A percentile compares a stretch with the other conserved stretches of the same genome.
Conservation (phyloP, 2,888 invertebrate species). For the Anorthoa munda region DNA sequence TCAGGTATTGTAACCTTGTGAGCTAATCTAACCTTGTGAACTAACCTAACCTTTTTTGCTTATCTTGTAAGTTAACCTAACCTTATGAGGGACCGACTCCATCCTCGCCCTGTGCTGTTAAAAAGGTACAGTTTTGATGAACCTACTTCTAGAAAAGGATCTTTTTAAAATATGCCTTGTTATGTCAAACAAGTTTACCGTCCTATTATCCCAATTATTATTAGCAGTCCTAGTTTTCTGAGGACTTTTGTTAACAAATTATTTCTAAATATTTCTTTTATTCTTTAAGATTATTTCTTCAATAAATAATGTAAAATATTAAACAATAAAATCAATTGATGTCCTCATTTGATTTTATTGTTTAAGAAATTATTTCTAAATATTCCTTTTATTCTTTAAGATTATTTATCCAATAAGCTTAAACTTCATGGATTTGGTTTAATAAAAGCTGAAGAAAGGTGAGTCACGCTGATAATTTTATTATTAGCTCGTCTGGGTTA, state of each 20-base stretch:
- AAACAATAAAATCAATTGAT: not conserved
- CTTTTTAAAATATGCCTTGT: not conserved
- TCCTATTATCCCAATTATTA: not conserved
- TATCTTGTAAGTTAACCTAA: too few relatives aligned
- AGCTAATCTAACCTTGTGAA: too few relatives aligned
- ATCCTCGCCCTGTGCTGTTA: too few relatives aligned
- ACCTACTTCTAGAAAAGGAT: not conserved
- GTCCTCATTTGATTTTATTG: too few relatives aligned
- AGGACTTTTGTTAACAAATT: not conserved
- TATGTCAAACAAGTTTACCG: not conserved
- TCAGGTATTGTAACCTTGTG: too few relatives aligned
- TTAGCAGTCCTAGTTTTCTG: not conserved
- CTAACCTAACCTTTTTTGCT: too few relatives aligned
- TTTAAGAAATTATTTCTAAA: not conserved
- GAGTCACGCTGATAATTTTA: conserved; percentile 16
- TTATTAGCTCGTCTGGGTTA: conserved; percentile 18
- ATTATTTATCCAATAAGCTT: conserved; percentile 19
- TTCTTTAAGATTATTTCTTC: conserved; percentile 6
- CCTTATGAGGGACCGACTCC: too few relatives aligned
- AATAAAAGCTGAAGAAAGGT: not conserved
- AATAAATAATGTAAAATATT: not conserved
- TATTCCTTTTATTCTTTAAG: conserved; percentile 1
- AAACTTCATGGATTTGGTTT: not conserved
- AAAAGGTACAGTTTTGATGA: too few relatives aligned
- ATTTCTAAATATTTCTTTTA: not conserved